Evolutionary conservation across 2,113 vertebrate species (phyloP).

Genomic region (Marmota monax): DNA sequence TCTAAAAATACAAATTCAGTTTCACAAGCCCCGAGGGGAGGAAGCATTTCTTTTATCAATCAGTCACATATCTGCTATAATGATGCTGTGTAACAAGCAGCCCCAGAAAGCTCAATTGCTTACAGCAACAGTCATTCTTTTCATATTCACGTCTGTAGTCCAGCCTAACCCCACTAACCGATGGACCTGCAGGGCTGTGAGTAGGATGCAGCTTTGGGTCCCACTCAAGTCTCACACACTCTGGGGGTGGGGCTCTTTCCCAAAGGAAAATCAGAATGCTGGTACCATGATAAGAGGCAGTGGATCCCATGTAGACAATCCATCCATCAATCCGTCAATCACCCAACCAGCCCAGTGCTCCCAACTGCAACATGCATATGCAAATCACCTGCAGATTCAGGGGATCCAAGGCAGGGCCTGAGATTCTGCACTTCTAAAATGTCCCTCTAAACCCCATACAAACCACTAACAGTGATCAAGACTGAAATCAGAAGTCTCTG

Average conservation of each 20-base stretch:
- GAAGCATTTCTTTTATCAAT: not conserved
- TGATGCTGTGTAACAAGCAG: not conserved
- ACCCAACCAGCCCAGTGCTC: not conserved
- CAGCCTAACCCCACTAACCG: not conserved
- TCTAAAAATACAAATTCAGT: not conserved
- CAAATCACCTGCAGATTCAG: not conserved
- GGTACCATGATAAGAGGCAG: not conserved
- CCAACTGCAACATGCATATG: not conserved
- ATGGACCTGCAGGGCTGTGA: accelerated
- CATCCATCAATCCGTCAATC: too few relatives aligned
- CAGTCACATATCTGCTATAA: not conserved
- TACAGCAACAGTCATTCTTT: not conserved
- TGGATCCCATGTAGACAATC: not conserved
- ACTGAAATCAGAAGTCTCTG: not conserved
- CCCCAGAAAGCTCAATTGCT: not conserved
- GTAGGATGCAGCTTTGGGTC: not conserved
- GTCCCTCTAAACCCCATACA: not conserved
- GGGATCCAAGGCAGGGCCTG: not conserved
- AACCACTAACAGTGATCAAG: too few relatives aligned
- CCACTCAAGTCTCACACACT: not conserved
- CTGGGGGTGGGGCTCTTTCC: not conserved
- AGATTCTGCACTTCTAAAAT: not conserved
- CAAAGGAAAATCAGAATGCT: not conserved
- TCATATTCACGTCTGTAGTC: not conserved
- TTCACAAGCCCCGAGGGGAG: not conserved